A percentile compares a stretch with the other conserved stretches of the same genome.
Evolutionary conservation across 2,113 vertebrate genomes (phyloP).

Genomic region (Euleptes europaea): DNA sequence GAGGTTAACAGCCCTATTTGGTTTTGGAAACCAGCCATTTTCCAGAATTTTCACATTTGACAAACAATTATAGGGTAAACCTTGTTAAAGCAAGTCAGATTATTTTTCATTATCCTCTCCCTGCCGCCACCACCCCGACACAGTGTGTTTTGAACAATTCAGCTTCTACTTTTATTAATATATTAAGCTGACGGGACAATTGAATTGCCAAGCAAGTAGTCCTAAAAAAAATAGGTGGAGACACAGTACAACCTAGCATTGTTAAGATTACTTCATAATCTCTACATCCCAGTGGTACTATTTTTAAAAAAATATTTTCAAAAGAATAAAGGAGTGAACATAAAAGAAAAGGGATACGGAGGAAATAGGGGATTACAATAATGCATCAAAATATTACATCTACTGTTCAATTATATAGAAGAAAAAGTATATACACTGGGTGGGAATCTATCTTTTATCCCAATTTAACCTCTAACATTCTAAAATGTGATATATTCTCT

Average conservation of each 20-base stretch:
- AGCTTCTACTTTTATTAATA: background rate
- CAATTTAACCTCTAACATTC: too few relatives aligned
- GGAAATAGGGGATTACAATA: too few relatives aligned
- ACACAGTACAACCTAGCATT: too few relatives aligned
- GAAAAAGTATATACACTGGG: too few relatives aligned
- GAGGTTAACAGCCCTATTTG: rapidly evolving
- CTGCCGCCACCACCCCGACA: background rate
- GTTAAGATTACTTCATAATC: too few relatives aligned
- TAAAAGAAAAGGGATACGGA: too few relatives aligned
- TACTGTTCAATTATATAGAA: too few relatives aligned
- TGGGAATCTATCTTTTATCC: too few relatives aligned
- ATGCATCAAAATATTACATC: too few relatives aligned
- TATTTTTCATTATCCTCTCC: rapidly evolving
- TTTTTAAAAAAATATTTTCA: too few relatives aligned
- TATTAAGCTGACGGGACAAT: rapidly evolving
- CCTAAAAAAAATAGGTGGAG: background rate
- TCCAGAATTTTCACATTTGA: rapidly evolving
- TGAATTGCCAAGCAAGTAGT: background rate
- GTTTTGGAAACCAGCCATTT: background rate
- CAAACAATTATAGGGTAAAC: conserved; percentile 41
- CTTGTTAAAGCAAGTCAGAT: background rate
- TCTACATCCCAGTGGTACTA: background rate
- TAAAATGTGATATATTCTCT: too few relatives aligned
- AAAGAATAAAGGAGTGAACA: too few relatives aligned
- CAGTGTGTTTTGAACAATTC: background rate